Evolutionary conservation across 2,113 vertebrate species (phyloP).

Genomic region (Pica pica): DNA sequence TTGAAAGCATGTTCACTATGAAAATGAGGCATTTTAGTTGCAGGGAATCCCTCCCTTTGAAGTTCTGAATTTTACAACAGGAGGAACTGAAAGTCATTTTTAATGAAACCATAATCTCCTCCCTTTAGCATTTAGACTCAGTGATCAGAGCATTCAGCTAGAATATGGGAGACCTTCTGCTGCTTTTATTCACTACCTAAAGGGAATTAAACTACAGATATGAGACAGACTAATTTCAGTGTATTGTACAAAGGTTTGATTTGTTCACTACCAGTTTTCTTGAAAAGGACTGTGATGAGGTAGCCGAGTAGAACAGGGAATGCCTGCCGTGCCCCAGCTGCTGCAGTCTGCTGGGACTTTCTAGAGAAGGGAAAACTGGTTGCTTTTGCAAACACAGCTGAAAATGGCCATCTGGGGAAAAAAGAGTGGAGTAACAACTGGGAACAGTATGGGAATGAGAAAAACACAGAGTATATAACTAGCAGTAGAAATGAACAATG

Average conservation of each 20-base stretch:
- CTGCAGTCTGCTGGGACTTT: not conserved
- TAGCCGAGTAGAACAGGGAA: not conserved
- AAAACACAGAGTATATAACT: not conserved
- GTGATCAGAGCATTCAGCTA: not conserved
- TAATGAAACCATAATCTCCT: not conserved
- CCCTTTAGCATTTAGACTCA: not conserved
- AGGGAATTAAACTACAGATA: not conserved
- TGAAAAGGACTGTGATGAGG: not conserved
- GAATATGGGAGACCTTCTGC: not conserved
- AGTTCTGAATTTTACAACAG: not conserved
- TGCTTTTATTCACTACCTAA: not conserved
- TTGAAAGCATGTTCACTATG: not conserved
- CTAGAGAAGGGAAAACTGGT: not conserved
- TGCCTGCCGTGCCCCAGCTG: not conserved
- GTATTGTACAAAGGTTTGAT: not conserved
- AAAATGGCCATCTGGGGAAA: not conserved
- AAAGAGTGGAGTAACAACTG: not conserved
- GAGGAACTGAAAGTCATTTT: not conserved
- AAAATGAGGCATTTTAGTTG: not conserved
- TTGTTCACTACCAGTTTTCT: not conserved
- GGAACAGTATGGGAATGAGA: not conserved
- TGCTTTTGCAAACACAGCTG: not conserved
- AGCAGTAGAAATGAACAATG: not conserved
- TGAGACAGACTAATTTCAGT: not conserved
- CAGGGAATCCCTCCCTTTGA: not conserved